Evolutionary conservation across 2,113 vertebrate genomes (phyloP).

Genomic region (Nannospalax galili): DNA sequence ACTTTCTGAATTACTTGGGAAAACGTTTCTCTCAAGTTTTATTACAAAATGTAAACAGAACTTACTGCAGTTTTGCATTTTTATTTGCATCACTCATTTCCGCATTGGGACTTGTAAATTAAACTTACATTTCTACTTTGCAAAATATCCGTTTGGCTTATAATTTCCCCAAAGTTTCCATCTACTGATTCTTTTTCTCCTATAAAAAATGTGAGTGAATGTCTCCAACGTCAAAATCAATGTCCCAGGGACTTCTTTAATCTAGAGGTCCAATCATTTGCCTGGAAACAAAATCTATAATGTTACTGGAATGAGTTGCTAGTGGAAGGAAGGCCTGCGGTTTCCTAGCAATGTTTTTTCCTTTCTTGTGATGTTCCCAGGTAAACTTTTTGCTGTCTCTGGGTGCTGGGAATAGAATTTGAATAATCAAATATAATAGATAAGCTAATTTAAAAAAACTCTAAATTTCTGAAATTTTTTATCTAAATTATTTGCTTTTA

Average conservation of each 20-base stretch:
- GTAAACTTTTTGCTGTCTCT: constrained; percentile 25
- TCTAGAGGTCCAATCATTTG: not conserved
- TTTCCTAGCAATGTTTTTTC: constrained; percentile 24
- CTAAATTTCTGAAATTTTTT: not conserved
- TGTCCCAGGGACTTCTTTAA: constrained; percentile 28
- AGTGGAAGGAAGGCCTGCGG: not conserved
- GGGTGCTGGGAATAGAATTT: constrained; percentile 31
- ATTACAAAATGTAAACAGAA: constrained; percentile 13
- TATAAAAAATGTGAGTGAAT: constrained; percentile 23
- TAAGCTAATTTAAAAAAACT: not conserved
- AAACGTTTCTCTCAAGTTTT: not conserved
- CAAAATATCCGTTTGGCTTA: constrained; percentile 28
- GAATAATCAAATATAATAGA: not conserved
- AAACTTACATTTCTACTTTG: not conserved
- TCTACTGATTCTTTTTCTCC: not conserved
- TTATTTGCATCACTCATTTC: constrained; percentile 3
- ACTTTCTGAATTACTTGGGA: constrained; percentile 40
- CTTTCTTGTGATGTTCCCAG: not conserved
- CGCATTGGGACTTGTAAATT: constrained; percentile 18
- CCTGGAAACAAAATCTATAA: constrained; percentile 2
- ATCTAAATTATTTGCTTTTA: constrained; percentile 56
- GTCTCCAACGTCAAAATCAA: not conserved
- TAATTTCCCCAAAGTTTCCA: constrained; percentile 40
- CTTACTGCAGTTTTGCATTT: not conserved
- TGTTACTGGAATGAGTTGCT: constrained; percentile 20